Conservation (phyloP, 92 coral and sea anemone genomes). For the Paramuricea clavata region DNA sequence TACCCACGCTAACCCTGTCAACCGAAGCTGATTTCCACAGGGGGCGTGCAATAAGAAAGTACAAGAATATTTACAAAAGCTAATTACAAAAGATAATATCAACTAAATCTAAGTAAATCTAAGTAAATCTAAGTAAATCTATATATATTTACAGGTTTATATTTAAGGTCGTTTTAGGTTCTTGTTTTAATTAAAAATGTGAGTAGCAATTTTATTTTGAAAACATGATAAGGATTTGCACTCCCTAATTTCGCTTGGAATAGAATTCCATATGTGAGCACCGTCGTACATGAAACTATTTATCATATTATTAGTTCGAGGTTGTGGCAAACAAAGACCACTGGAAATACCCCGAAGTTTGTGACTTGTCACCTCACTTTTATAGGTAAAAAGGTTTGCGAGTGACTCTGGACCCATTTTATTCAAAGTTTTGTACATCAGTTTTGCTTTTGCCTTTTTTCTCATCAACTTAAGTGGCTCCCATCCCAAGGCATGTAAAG, state of each 20-base stretch:
- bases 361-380: not conserved
- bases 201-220: too few relatives aligned
- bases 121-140: too few relatives aligned
- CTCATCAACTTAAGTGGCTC: conserved; percentile 4
- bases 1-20: too few relatives aligned
- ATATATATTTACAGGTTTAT: too few relatives aligned
- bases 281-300: conserved; percentile 40
- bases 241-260: conserved; percentile 28
- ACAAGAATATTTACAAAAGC: too few relatives aligned
- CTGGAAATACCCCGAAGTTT: not conserved
- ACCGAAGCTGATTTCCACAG: too few relatives aligned
- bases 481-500: conserved; percentile 5
- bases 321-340: not conserved
- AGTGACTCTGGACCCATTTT: not conserved
- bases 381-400: not conserved
- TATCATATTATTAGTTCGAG: conserved; percentile 6
- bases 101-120: too few relatives aligned
- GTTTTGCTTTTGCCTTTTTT: conserved; percentile 13
- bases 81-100: too few relatives aligned
- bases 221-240: conserved; percentile 18
- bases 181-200: too few relatives aligned
- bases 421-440: not conserved
- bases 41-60: too few relatives aligned
- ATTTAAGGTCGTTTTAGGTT: too few relatives aligned
- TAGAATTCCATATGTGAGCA: conserved; percentile 17